phyloP scores from a whole-genome alignment of 1,140 invertebrate genomes.

The Nephila pilipes region DNA sequence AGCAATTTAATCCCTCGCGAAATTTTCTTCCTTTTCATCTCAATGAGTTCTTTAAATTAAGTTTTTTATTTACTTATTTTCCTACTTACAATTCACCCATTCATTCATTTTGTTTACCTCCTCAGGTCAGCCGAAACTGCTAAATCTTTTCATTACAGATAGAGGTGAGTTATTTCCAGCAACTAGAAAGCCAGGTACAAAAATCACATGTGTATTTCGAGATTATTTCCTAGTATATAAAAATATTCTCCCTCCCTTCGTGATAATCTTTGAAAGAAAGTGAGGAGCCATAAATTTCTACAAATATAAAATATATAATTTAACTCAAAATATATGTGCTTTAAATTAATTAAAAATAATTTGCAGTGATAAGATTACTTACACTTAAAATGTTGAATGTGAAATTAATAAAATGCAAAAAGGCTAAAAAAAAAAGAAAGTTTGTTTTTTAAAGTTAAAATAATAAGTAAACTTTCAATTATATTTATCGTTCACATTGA shows the following conservation, averaged over 20 bases:
- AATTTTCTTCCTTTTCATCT: neutral
- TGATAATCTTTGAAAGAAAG: neutral
- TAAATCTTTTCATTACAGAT: neutral
- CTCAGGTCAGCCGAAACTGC: neutral
- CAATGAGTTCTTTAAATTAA: neutral
- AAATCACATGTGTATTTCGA: neutral
- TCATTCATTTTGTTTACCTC: neutral
- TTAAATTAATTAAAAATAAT: too few relatives aligned
- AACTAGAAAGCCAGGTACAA: neutral
- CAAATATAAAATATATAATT: too few relatives aligned
- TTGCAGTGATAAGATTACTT: too few relatives aligned
- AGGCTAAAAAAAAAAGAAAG: too few relatives aligned
- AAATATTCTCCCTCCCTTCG: too few relatives aligned
- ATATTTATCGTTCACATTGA: too few relatives aligned
- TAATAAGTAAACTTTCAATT: too few relatives aligned
- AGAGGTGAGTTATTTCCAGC: neutral
- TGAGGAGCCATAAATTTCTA: neutral
- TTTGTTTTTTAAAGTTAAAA: too few relatives aligned
- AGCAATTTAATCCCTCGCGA: too few relatives aligned
- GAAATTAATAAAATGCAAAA: too few relatives aligned
- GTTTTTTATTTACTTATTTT: neutral
- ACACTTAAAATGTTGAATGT: too few relatives aligned
- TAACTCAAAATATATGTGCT: too few relatives aligned
- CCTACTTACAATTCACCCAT: neutral
- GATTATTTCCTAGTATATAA: neutral